Evolutionary conservation across 2,888 invertebrate species (phyloP), one percentile per base, ranked within the genome.

Genomic region (Leuctra nigra): DNA sequence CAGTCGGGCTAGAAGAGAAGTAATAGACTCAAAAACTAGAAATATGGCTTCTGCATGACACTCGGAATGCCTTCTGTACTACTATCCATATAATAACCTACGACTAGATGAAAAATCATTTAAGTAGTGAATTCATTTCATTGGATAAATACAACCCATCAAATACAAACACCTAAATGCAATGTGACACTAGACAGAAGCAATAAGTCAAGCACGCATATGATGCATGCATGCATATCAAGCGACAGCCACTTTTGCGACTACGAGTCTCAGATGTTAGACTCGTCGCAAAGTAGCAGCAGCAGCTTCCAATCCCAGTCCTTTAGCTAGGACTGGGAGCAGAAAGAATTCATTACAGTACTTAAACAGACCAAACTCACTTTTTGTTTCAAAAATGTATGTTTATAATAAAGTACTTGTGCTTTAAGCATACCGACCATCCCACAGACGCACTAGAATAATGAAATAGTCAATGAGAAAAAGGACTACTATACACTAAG

Each of bases 151-250:
- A 63, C 60, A 63, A 62, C 63, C 63, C 63, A 63, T 63, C 61
- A 63, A 61, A 63, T 63, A 62, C 63, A 62, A 62, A 63, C 62
- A 62, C 63, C 62, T 63, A 62, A 63, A 63, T 62, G 62, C 62
- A 63, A 61, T 61, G 62, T 60, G 63, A 63, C 63, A 63, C 62
- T 63, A 62, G 63, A 62, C 62, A 63, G 58, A 62, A 63, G 63
- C 63, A 63, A 62, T 61, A 61, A 63, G 59, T n/a, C n/a, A n/a
- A n/a, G n/a, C n/a, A n/a, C n/a, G n/a, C n/a, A n/a, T n/a, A n/a
- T 38, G 4, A 38, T 9, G 9, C 4, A 38, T 13, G 38, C 38
- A 13, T 14, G 24, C 23, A 2, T 4, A 6, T 13, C n/a, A 14
- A 29, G 14, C 16, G 47, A n/a, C n/a, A n/a, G n/a, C n/a, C n/a